Conservation (phyloP, 2,113 vertebrate species). For the Xenopus laevis region DNA sequence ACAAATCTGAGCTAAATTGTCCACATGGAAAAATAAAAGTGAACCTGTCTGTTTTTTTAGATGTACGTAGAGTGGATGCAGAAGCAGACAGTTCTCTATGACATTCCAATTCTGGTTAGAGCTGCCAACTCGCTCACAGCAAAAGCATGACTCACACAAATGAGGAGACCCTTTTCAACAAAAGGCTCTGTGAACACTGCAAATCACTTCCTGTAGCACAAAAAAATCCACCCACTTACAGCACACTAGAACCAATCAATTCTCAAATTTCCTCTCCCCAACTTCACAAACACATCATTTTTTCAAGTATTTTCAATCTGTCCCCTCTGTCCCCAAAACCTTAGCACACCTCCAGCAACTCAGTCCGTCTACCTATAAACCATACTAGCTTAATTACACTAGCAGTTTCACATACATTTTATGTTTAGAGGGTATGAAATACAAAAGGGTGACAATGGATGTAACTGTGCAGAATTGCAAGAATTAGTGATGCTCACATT, state of each 20-base stretch:
- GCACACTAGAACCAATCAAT: slow-evolving; percentile 90
- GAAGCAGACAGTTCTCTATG: slow-evolving; percentile 70
- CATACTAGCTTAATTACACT: too few species aligned
- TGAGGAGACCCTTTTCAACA: slow-evolving; percentile 98
- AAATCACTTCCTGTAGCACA: slow-evolving; percentile 97
- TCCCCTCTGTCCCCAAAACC: slow-evolving; percentile 50
- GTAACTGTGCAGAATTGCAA: too few species aligned
- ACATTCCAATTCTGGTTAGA: slow-evolving; percentile 72
- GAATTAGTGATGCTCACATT: too few species aligned
- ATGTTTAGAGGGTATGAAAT: too few species aligned
- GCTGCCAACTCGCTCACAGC: slow-evolving; percentile 89
- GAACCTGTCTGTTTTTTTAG: slow-evolving; percentile 42
- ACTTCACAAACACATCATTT: slow-evolving; percentile 71
- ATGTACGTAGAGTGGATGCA: slow-evolving; percentile 64
- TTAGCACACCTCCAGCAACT: slow-evolving; percentile 48
- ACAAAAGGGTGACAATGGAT: too few species aligned
- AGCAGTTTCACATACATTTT: too few species aligned
- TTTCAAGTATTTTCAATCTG: slow-evolving; percentile 61
- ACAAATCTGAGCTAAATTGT: slow-evolving; percentile 31
- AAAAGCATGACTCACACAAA: slow-evolving; percentile 97
- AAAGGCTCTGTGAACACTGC: slow-evolving; percentile 97
- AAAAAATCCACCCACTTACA: slow-evolving; percentile 88
- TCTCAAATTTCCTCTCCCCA: slow-evolving; percentile 77
- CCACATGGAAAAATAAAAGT: slow-evolving; percentile 39
- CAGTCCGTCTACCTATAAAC: background rate